Percentiles rank a stretch among this genome's conserved stretches.
Evolutionary conservation across 2,113 vertebrate species (phyloP).

Genomic region (Recurvirostra avosetta): DNA sequence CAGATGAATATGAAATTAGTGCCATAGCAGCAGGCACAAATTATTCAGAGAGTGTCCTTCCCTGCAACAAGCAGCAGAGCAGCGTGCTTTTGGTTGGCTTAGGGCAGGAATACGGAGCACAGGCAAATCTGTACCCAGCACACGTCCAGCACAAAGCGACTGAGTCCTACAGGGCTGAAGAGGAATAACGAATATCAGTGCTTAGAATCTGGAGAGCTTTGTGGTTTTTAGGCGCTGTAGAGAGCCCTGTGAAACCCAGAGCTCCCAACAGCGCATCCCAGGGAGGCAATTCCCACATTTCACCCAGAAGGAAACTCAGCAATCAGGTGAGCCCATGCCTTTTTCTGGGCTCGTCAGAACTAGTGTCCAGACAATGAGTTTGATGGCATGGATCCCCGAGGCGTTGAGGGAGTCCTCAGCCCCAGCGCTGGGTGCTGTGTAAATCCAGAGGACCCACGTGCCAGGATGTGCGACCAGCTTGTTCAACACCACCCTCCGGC

Average conservation of each 20-base stretch:
- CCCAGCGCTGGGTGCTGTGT: neutral
- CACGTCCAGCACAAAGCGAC: neutral
- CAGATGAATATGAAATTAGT: neutral
- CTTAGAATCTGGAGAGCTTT: neutral
- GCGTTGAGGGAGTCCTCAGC: neutral
- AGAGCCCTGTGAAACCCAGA: neutral
- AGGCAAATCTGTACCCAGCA: neutral
- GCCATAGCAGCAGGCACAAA: neutral
- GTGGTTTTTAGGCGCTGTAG: neutral
- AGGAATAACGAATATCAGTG: neutral
- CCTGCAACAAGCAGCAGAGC: neutral
- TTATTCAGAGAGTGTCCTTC: neutral
- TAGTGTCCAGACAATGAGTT: neutral
- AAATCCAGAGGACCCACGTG: neutral
- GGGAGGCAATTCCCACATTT: neutral
- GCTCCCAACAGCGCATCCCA: neutral
- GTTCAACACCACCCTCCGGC: neutral
- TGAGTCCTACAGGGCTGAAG: neutral
- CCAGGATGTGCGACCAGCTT: no score
- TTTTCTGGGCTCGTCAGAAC: neutral
- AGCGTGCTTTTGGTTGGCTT: neutral
- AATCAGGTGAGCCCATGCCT: neutral
- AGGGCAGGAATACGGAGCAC: neutral
- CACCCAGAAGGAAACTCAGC: neutral
- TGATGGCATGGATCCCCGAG: neutral